These are phyloP conservation scores for Abscondita cerata DNA, from an alignment of 2,888 invertebrate genomes.

Conservation along the genomic window DNA sequence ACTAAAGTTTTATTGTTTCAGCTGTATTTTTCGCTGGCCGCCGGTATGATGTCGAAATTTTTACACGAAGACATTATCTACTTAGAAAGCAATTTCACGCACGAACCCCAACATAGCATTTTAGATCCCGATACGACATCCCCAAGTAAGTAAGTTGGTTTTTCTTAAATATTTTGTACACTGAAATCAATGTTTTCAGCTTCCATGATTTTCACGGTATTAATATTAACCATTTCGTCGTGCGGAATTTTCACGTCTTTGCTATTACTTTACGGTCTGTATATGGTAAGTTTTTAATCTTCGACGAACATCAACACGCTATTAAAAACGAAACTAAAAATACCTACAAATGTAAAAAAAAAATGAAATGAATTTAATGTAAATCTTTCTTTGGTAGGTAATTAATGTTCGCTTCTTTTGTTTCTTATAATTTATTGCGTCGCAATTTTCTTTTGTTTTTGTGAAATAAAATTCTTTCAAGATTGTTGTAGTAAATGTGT, in stretches of 20 bases:
- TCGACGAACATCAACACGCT: background rate
- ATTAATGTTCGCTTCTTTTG: background rate
- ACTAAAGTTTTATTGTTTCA: conserved; percentile 55
- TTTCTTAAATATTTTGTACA: conserved; percentile 2
- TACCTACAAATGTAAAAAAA: background rate
- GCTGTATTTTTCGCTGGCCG: conserved; percentile 72
- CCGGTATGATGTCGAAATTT: conserved; percentile 69
- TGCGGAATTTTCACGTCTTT: conserved; percentile 72
- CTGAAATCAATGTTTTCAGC: conserved; percentile 57
- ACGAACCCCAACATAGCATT: conserved; percentile 50
- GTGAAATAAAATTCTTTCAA: background rate
- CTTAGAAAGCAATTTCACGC: conserved; percentile 64
- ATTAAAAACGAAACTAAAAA: background rate
- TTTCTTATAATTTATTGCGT: conserved; percentile 2
- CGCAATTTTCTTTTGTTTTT: background rate
- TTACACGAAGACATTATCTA: conserved; percentile 72
- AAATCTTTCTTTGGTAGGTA: background rate
- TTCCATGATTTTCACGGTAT: conserved; percentile 74
- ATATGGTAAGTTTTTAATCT: conserved; percentile 64
- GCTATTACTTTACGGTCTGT: conserved; percentile 72
- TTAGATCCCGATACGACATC: conserved; percentile 59
- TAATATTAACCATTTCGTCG: conserved; percentile 70
- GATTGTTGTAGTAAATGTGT: too few species aligned
- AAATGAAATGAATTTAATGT: background rate
- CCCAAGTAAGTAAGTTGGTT: conserved; percentile 54